Evolutionary conservation across 2,888 invertebrate genomes (phyloP).

Genomic region (Lasioglossum figueresi): DNA sequence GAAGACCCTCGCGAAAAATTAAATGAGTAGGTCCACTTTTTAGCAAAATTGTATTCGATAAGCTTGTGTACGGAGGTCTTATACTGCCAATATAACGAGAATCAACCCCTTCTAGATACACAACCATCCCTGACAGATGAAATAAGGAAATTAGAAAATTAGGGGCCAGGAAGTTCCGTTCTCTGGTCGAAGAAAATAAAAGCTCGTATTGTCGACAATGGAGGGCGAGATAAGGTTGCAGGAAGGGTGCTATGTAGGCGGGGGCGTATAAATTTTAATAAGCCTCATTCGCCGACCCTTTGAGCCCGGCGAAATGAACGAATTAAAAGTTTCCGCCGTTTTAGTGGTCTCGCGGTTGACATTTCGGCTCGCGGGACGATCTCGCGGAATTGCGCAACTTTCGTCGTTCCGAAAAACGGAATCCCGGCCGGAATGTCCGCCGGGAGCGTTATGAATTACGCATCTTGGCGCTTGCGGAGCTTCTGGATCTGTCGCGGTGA

Average conservation of each 20-base stretch:
- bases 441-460: slow-evolving; percentile 69
- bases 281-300: slow-evolving; percentile 82
- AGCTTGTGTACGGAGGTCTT: too few species aligned
- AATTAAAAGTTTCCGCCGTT: slow-evolving; percentile 83
- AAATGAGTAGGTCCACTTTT: not conserved
- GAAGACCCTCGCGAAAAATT: too few species aligned
- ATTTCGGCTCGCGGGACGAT: slow-evolving; percentile 78
- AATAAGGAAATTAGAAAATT: slow-evolving; percentile 2
- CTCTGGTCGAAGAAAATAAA: not conserved
- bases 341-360: slow-evolving; percentile 82
- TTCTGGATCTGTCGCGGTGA: not conserved
- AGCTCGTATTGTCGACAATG: slow-evolving; percentile 18
- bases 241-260: slow-evolving; percentile 36
- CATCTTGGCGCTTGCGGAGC: slow-evolving; percentile 50
- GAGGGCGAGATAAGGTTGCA: slow-evolving; percentile 41
- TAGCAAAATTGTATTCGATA: not conserved
- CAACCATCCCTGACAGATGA: not conserved
- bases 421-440: slow-evolving; percentile 48
- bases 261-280: slow-evolving; percentile 82
- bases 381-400: slow-evolving; percentile 80
- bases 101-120: not conserved
- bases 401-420: slow-evolving; percentile 76
- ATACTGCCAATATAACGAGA: not conserved
- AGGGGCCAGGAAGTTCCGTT: not conserved
- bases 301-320: slow-evolving; percentile 82